A percentile compares a stretch with the other conserved stretches of the same genome.
phyloP scores from a whole-genome alignment of 2,888 invertebrate genomes.

The Gonocerus acuteangulatus region DNA sequence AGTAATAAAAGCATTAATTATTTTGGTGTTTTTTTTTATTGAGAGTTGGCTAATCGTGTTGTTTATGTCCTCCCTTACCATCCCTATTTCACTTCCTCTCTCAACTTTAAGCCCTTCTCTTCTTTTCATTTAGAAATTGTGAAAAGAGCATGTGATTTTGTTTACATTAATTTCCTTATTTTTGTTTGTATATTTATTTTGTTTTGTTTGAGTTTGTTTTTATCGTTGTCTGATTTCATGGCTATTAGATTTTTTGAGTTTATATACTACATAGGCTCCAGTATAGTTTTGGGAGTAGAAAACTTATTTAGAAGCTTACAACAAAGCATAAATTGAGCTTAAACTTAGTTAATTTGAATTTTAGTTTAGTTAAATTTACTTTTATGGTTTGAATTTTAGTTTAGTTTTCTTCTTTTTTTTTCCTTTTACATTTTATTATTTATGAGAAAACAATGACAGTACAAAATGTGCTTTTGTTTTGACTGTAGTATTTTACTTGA shows the following conservation, averaged over 20 bases:
- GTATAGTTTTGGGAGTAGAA: no score
- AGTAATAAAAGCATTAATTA: background rate
- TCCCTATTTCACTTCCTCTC: background rate
- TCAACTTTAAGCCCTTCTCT: background rate
- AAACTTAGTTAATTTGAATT: no score
- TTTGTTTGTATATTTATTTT: background rate
- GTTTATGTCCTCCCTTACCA: background rate
- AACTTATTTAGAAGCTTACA: no score
- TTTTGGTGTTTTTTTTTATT: slow-evolving; percentile 2
- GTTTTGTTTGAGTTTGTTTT: background rate
- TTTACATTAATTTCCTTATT: background rate
- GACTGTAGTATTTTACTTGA: no score
- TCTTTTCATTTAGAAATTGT: background rate
- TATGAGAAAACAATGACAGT: no score
- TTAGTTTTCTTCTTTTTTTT: no score
- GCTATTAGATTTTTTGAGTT: background rate
- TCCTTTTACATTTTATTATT: no score
- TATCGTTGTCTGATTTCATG: background rate
- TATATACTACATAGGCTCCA: no score
- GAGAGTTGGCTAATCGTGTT: slow-evolving; percentile 15
- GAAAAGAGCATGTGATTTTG: background rate
- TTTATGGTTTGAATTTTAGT: no score
- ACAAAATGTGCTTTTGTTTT: no score
- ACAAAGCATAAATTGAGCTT: no score
- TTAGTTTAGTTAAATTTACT: no score